These are phyloP conservation scores for Blomia tropicalis DNA, from an alignment of 2,888 invertebrate species.

Conservation along the genomic window DNA sequence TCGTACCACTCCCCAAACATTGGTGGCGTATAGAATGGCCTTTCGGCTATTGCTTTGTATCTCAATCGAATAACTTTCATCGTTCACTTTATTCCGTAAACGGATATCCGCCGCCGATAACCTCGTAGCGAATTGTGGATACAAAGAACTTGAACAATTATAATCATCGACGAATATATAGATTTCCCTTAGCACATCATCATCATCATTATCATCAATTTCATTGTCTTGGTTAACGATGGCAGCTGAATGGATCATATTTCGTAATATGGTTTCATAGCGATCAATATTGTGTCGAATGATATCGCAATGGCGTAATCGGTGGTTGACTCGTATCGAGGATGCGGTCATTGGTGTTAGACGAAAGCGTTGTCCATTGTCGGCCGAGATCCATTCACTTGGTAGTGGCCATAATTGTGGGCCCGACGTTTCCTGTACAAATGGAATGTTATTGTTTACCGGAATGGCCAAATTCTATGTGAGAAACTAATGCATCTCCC, in stretches of 20 bases:
- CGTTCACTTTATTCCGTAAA: no score
- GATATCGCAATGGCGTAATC: constrained; percentile 7
- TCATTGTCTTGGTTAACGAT: neutral
- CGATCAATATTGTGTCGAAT: neutral
- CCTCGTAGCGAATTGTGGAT: neutral
- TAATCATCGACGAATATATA: neutral
- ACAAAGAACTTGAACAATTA: neutral
- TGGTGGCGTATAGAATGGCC: constrained; percentile 25
- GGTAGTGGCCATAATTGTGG: neutral
- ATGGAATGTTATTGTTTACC: no score
- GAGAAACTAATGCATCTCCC: no score
- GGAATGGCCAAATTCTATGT: no score
- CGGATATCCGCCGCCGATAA: neutral
- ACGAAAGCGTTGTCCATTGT: neutral
- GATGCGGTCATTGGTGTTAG: neutral
- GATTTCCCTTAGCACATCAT: neutral
- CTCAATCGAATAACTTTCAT: constrained; percentile 28
- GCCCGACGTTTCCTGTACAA: no score
- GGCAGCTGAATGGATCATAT: neutral
- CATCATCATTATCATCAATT: neutral
- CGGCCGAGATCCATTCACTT: neutral
- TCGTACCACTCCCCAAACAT: constrained; percentile 30
- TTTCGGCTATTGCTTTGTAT: constrained; percentile 18
- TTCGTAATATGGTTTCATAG: neutral
- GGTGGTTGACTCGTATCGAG: neutral